phyloP scores from a whole-genome alignment of 2,888 invertebrate genomes.

The Watsonalla binaria region DNA sequence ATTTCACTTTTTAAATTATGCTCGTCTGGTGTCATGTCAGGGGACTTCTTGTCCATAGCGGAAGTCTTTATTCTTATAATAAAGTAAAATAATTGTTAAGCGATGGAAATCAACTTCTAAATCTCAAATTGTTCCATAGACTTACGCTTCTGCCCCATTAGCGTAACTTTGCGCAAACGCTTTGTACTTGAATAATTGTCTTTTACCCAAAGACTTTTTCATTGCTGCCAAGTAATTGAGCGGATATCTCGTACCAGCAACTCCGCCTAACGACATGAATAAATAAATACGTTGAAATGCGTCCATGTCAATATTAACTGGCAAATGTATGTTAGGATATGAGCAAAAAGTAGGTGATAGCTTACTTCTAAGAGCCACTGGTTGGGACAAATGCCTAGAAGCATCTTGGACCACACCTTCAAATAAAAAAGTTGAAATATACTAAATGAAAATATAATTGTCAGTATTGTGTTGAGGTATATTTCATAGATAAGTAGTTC shows the following conservation, averaged over 20 bases:
- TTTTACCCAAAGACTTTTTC: slow-evolving; percentile 40
- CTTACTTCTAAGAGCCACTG: slow-evolving; percentile 55
- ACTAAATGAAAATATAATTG: neutral
- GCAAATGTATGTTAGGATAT: too few species aligned
- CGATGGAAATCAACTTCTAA: too few species aligned
- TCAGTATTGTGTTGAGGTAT: too few species aligned
- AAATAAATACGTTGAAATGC: neutral
- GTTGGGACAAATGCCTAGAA: slow-evolving; percentile 47
- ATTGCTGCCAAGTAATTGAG: slow-evolving; percentile 41
- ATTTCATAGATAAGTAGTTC: neutral
- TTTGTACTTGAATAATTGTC: slow-evolving; percentile 46
- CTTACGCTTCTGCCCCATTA: slow-evolving; percentile 51
- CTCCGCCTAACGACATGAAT: slow-evolving; percentile 36
- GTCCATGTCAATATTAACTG: neutral
- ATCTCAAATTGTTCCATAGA: neutral
- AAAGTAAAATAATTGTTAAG: too few species aligned
- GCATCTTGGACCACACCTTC: slow-evolving; percentile 47
- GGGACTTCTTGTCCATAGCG: neutral
- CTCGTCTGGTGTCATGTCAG: slow-evolving; percentile 22
- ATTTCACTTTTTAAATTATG: slow-evolving; percentile 35
- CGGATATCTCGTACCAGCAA: slow-evolving; percentile 48
- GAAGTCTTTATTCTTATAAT: neutral
- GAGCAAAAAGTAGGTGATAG: neutral
- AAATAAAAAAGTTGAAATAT: slow-evolving; percentile 11
- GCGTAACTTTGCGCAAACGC: slow-evolving; percentile 42